Base-by-base conservation (phyloP, 2,888 invertebrate genomes). In the Gryllus longicercus region DNA sequence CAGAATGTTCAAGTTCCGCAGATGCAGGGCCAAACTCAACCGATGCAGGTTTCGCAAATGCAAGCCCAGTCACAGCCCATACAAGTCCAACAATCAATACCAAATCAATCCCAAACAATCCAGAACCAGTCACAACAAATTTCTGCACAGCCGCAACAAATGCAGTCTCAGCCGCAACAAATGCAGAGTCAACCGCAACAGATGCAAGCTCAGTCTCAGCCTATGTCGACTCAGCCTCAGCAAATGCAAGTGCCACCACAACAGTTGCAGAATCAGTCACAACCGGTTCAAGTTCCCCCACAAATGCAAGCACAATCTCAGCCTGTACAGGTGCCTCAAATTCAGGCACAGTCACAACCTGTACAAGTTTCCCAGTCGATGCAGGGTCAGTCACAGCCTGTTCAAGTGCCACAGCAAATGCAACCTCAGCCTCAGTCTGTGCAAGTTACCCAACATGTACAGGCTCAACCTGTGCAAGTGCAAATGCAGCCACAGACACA, bases 231-330 rank as follows among this genome's bases (percentile, higher is more conserved):
- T 75, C 90, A 89, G 85, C 89, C 89, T 81, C 84, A 88, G 51
- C 86, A 85, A 78, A 89, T 89, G 83, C 89, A 89, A 84, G 87
- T 88, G 1, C 89, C 89, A 83, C 88, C 89, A 88, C 89, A 89
- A 84, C 89, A 89, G 84, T 88, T 89, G 85, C 89, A 89, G 85
- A 88, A 83, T 80, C 81, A 81, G 51, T 82, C 82, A 74, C 82
- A 81, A 77, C 75, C 50, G 76, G 49, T 16, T 18, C 79, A 74
- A 50, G 74, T 25, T 49, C 82, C 80, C 74, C 81, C 77, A 50
- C 82, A 82, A 77, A 87, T 51, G 83, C 86, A 86, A 8, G 89
- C 88, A 83, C 81, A 82, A 63, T 80, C 80, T 74, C 87, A 50
- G 83, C 86, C 85, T 5, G 89, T 88, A 83, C 83, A 85, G 82